Evolutionary conservation across 2,113 vertebrate genomes (phyloP).

Genomic region (Cephalopterus ornatus): DNA sequence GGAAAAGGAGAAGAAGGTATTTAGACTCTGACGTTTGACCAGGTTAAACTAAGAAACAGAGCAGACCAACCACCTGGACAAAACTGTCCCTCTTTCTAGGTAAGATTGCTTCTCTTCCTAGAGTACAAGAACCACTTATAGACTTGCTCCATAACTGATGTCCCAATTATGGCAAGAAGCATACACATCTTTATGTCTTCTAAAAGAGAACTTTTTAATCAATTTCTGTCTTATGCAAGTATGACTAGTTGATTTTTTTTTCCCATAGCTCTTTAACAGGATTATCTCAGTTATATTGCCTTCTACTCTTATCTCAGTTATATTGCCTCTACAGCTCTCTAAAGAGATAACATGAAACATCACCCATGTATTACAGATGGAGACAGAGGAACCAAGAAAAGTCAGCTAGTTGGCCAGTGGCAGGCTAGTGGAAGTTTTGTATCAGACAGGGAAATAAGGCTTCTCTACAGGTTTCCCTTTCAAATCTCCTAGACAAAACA

Average conservation of each 20-base stretch:
- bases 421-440: neutral
- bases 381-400: neutral
- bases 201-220: neutral
- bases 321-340: neutral
- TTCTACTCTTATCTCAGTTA: neutral
- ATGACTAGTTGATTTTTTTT: neutral
- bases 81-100: neutral
- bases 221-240: neutral
- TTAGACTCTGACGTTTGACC: neutral
- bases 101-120: neutral
- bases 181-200: neutral
- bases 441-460: neutral
- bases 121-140: fast-evolving
- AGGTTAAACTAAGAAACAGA: neutral
- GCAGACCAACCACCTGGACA: neutral
- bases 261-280: neutral
- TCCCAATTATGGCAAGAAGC: neutral
- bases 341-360: neutral
- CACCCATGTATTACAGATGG: neutral
- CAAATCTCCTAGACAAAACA: neutral
- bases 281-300: neutral
- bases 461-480: neutral
- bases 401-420: neutral
- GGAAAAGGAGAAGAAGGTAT: neutral
- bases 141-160: neutral